Conservation (phyloP, 2,888 invertebrate genomes). For the Caenorhabditis sp. region DNA sequence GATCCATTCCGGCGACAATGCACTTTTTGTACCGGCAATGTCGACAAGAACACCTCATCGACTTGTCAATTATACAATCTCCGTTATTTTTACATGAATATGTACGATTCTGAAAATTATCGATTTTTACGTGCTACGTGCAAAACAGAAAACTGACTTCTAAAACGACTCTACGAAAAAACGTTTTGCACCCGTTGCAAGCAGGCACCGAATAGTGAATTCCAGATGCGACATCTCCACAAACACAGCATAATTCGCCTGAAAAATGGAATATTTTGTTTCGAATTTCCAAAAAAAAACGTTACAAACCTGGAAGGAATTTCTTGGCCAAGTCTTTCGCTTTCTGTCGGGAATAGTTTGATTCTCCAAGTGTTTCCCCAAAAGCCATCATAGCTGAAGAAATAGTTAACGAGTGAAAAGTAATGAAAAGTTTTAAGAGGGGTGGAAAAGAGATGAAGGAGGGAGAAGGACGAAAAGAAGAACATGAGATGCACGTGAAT, state of each 20-base stretch:
- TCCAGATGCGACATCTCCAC: constrained; percentile 74
- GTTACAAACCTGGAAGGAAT: constrained; percentile 43
- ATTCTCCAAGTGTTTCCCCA: constrained; percentile 39
- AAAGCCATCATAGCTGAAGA: constrained; percentile 50
- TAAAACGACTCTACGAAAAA: constrained; percentile 75
- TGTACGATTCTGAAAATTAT: constrained; percentile 71
- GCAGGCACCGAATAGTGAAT: constrained; percentile 72
- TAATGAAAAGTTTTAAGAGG: background rate
- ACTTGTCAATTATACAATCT: constrained; percentile 74
- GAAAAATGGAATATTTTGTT: constrained; percentile 14
- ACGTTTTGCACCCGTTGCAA: constrained; percentile 76
- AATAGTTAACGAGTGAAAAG: background rate
- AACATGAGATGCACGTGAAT: background rate
- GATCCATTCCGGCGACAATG: constrained; percentile 74
- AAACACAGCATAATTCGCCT: constrained; percentile 68
- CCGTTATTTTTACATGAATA: constrained; percentile 77
- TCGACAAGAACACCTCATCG: constrained; percentile 72
- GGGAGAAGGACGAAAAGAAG: background rate
- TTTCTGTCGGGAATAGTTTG: constrained; percentile 38
- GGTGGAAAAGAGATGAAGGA: background rate
- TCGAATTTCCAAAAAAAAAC: background rate
- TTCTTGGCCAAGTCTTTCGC: constrained; percentile 49
- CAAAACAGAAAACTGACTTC: constrained; percentile 68
- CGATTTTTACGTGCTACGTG: background rate
- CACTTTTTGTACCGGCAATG: constrained; percentile 77